phyloP scores from a whole-genome alignment of 2,113 vertebrate genomes.

The Syrrhaptes paradoxus region DNA sequence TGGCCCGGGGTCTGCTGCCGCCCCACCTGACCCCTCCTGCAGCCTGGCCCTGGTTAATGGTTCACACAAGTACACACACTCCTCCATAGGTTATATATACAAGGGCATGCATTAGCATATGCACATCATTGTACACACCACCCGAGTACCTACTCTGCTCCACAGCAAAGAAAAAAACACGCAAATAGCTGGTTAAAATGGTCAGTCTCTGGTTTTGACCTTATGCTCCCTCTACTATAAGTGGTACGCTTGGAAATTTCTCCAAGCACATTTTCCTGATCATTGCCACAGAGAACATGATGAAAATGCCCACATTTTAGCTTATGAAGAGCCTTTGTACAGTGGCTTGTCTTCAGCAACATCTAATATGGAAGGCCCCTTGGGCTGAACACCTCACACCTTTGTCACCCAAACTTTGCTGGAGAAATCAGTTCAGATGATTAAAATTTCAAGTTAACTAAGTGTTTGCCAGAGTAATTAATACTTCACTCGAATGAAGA shows the following conservation, averaged over 20 bases:
- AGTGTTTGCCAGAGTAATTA: not conserved
- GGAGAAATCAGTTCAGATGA: not conserved
- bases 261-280: not conserved
- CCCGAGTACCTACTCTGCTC: not conserved
- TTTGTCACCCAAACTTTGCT: not conserved
- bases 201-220: not conserved
- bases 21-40: not conserved
- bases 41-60: not conserved
- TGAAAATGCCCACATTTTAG: not conserved
- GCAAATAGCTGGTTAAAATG: not conserved
- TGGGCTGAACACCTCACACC: not conserved
- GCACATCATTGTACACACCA: not conserved
- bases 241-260: not conserved
- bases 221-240: not conserved
- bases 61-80: not conserved
- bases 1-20: not conserved
- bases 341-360: not conserved
- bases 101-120: not conserved
- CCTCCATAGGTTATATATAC: not conserved
- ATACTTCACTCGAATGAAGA: not conserved
- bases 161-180: not conserved
- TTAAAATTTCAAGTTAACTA: not conserved
- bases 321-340: not conserved
- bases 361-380: not conserved
- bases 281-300: not conserved